These are phyloP conservation scores for Bombus superbus DNA, from an alignment of 1,140 invertebrate species.

Conservation along the genomic window DNA sequence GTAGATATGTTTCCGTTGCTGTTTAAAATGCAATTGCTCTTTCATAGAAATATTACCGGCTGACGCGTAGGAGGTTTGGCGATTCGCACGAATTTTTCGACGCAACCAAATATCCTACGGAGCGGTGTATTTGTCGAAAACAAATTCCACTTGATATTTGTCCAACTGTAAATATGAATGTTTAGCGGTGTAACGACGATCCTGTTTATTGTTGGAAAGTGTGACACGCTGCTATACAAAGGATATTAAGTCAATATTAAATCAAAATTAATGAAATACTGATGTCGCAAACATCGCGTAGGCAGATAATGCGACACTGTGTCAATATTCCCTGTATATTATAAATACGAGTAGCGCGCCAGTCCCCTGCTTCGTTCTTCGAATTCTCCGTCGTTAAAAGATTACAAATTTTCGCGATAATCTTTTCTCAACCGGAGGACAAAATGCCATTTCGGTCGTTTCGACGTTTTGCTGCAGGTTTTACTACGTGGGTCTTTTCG, in stretches of 20 bases:
- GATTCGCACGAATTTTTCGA: not conserved
- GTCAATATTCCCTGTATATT: not conserved
- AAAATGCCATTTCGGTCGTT: no score
- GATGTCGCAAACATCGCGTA: not conserved
- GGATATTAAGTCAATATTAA: not conserved
- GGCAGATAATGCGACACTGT: not conserved
- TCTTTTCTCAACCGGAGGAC: no score
- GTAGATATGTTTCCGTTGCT: constrained; percentile 11
- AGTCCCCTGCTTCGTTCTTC: not conserved
- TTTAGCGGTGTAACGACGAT: not conserved
- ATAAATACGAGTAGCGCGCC: not conserved
- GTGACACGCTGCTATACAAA: not conserved
- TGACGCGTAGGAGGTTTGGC: no score
- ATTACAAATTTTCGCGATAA: no score
- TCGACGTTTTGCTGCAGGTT: accelerated
- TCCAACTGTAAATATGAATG: not conserved
- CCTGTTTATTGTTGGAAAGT: constrained; percentile 18
- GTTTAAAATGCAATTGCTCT: not conserved
- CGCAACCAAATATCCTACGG: not conserved
- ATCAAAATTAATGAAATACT: constrained; percentile 26
- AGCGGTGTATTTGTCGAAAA: not conserved
- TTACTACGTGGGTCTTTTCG: no score
- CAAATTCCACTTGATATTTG: not conserved
- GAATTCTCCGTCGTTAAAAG: not conserved
- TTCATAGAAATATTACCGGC: not conserved